Conservation (phyloP, 2,113 vertebrate genomes). For the Peromyscus leucopus region DNA sequence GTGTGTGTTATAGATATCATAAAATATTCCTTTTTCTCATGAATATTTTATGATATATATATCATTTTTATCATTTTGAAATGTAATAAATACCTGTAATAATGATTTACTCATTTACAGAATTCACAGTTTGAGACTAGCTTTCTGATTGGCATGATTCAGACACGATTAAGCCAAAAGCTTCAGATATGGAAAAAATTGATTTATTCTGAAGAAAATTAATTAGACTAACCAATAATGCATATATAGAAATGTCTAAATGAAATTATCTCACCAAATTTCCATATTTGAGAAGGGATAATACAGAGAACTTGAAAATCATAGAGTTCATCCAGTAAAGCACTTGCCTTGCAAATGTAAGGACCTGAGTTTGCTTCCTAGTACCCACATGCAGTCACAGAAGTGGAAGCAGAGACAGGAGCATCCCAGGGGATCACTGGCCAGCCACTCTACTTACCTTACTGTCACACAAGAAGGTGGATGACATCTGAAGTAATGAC, state of each 20-base stretch:
- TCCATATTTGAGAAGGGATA: not conserved
- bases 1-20: not conserved
- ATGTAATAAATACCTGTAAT: not conserved
- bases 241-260: not conserved
- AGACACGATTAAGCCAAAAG: not conserved
- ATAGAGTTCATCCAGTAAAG: not conserved
- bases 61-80: not conserved
- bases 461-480: not conserved
- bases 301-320: not conserved
- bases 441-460: not conserved
- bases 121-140: not conserved
- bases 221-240: not conserved
- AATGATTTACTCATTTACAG: not conserved
- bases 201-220: constrained; percentile 33
- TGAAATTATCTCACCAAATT: not conserved
- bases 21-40: not conserved
- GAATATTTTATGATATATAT: no score
- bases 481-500: not conserved
- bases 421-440: not conserved
- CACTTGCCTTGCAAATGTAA: not conserved
- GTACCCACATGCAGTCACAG: not conserved
- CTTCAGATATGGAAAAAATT: not conserved
- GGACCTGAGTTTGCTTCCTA: not conserved
- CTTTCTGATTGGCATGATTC: constrained; percentile 29
- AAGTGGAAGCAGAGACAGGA: no score